These are phyloP conservation scores for Drosophila mimetica DNA, from an alignment of 2,888 invertebrate genomes.

Conservation along the genomic window DNA sequence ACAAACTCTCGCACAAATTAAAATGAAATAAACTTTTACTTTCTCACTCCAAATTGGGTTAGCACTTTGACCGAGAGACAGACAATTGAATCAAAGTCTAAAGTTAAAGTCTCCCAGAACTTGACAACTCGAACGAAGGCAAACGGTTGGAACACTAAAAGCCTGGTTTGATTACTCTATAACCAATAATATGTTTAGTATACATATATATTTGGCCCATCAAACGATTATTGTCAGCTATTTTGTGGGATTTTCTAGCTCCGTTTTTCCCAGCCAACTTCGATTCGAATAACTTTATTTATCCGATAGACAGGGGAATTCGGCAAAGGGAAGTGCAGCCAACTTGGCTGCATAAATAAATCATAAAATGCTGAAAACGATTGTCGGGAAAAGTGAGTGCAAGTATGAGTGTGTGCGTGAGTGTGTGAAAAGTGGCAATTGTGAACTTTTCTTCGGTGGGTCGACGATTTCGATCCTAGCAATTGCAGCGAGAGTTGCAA, in stretches of 20 bases:
- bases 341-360: slow-evolving; percentile 68
- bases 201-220: neutral
- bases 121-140: slow-evolving; percentile 44
- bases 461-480: slow-evolving; percentile 25
- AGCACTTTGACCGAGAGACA: slow-evolving; percentile 59
- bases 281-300: slow-evolving; percentile 24
- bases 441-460: slow-evolving; percentile 27
- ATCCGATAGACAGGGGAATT: slow-evolving; percentile 35
- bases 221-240: slow-evolving; percentile 21
- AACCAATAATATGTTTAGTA: slow-evolving; percentile 20
- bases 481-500: slow-evolving; percentile 34
- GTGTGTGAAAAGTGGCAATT: slow-evolving; percentile 41
- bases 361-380: slow-evolving; percentile 67
- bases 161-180: slow-evolving; percentile 17
- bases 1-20: slow-evolving; percentile 15
- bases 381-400: slow-evolving; percentile 19
- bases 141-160: slow-evolving; percentile 17
- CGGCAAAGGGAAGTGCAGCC: slow-evolving; percentile 46
- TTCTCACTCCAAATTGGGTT: slow-evolving; percentile 59
- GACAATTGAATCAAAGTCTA: slow-evolving; percentile 59
- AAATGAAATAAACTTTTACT: slow-evolving; percentile 41
- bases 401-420: neutral
- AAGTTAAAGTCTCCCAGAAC: slow-evolving; percentile 45
- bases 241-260: slow-evolving; percentile 20
- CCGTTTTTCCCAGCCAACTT: slow-evolving; percentile 44